Percentiles rank a stretch among this genome's conserved stretches.
phyloP scores from a whole-genome alignment of 2,888 invertebrate genomes.

The Octodonta nipae region DNA sequence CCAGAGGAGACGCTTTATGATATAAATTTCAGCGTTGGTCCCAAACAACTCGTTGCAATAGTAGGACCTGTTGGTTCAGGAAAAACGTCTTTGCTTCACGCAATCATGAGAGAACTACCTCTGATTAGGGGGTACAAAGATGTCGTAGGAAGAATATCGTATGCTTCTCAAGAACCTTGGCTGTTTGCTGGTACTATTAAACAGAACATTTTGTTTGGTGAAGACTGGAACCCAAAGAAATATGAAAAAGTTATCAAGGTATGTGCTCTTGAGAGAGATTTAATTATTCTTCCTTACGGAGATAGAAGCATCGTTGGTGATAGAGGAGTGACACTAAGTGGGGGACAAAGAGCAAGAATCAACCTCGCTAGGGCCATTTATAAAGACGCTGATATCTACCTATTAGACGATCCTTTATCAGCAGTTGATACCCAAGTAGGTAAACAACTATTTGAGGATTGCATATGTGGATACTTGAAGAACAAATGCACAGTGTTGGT shows the following conservation, averaged over 20 bases:
- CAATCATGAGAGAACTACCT: constrained; percentile 59
- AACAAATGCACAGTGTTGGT: constrained; percentile 61
- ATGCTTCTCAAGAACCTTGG: constrained; percentile 73
- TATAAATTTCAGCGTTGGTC: constrained; percentile 19
- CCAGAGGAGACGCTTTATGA: constrained; percentile 18
- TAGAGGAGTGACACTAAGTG: constrained; percentile 61
- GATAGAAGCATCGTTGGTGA: constrained; percentile 68
- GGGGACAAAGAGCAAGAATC: constrained; percentile 69
- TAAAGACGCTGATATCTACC: constrained; percentile 59
- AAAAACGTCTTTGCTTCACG: constrained; percentile 54
- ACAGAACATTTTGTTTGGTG: constrained; percentile 70
- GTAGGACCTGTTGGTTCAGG: constrained; percentile 57
- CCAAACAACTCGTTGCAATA: constrained; percentile 33
- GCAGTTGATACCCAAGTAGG: constrained; percentile 71
- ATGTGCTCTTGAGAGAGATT: constrained; percentile 53
- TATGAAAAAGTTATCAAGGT: constrained; percentile 41
- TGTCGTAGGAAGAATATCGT: constrained; percentile 51
- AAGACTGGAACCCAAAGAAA: constrained; percentile 42
- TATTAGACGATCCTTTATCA: constrained; percentile 67
- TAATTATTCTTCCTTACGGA: constrained; percentile 54
- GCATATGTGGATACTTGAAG: constrained; percentile 42
- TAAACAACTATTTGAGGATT: constrained; percentile 60
- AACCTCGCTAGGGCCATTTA: constrained; percentile 67
- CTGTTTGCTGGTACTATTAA: constrained; percentile 54
- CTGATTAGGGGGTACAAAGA: constrained; percentile 45